Base-by-base conservation (phyloP, 2,888 invertebrate genomes). In the Cremastobaeus sp. region DNA sequence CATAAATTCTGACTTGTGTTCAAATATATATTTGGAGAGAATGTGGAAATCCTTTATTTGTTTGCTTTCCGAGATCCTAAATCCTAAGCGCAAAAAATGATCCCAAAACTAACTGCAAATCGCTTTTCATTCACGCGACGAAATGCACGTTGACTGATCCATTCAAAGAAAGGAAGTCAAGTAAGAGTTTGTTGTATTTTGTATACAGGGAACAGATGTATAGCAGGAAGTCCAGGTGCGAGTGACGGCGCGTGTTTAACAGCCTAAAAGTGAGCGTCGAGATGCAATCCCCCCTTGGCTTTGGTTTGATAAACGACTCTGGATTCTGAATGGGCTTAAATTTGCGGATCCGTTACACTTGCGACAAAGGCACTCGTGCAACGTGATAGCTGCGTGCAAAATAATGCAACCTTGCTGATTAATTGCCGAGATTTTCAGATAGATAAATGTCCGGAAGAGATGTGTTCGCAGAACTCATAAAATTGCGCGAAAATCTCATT, bases 181-280 rank as follows among this genome's bases (percentile, higher is more conserved):
- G 28, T 57, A 50, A 69, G 60, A 28, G 50, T 52, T 59, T 60
- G 54, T 60, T 59, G 45, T 54, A 43, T 48, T 47, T 55, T 39
- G 41, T n/a, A 57, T n/a, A 41, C 21, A 18, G 32, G 12, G 30
- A 57, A 59, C 74, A 74, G 69, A 74, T 74, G 74, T 65, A 37
- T 69, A 30, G 48, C 54, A 60, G 65, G 65, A 74, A 74, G 69
- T 60, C 69, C 69, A 74, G 74, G 74, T 74, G 74, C 17, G 64
- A 57, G 37, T 1, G 30, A 11, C 11, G 74, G 70, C 70, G 70
- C 70, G 69, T 52, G 74, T 64, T 69, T 37, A 52, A 60, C 54
- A 41, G 72, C 37, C 60, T 34, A 60, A 72, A 72, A 71, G 57
- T 64, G 64, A 45, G 43, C 20, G 35, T 48, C 55, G 52, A 57